phyloP scores from a whole-genome alignment of 2,888 invertebrate genomes.

The Lithophane socia region DNA sequence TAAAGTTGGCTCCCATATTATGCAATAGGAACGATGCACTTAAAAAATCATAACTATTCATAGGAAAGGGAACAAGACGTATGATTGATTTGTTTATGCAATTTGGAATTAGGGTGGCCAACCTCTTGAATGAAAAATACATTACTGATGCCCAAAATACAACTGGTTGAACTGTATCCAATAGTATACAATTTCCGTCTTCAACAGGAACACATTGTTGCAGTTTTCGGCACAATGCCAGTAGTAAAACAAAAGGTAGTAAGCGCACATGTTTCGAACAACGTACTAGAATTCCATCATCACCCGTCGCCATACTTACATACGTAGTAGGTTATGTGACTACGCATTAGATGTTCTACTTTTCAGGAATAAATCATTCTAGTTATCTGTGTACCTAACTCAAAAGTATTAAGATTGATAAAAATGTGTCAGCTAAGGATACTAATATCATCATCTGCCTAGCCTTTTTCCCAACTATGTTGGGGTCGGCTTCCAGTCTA shows the following conservation, averaged over 20 bases:
- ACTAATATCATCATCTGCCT: too few species aligned
- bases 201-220: constrained; percentile 41
- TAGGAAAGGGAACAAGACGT: neutral
- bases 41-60: neutral
- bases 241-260: constrained; percentile 46
- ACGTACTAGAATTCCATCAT: constrained; percentile 45
- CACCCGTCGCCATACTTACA: neutral
- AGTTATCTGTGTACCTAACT: constrained; percentile 3
- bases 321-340: neutral
- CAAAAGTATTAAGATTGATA: constrained; percentile 1
- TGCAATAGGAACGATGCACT: constrained; percentile 10
- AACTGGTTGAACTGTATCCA: constrained; percentile 30
- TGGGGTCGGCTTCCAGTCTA: too few species aligned
- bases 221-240: constrained; percentile 51
- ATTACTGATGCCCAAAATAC: constrained; percentile 31
- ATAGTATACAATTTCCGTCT: constrained; percentile 30
- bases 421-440: neutral
- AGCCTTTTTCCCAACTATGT: too few species aligned
- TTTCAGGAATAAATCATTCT: constrained; percentile 18
- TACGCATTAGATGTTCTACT: constrained; percentile 27
- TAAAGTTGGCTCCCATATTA: neutral
- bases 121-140: constrained; percentile 46
- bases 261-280: constrained; percentile 28
- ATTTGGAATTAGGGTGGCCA: constrained; percentile 20
- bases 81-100: constrained; percentile 49